Evolutionary conservation across 2,113 vertebrate genomes (phyloP), one percentile per base, ranked within the genome.

Genomic region (Equus quagga): DNA sequence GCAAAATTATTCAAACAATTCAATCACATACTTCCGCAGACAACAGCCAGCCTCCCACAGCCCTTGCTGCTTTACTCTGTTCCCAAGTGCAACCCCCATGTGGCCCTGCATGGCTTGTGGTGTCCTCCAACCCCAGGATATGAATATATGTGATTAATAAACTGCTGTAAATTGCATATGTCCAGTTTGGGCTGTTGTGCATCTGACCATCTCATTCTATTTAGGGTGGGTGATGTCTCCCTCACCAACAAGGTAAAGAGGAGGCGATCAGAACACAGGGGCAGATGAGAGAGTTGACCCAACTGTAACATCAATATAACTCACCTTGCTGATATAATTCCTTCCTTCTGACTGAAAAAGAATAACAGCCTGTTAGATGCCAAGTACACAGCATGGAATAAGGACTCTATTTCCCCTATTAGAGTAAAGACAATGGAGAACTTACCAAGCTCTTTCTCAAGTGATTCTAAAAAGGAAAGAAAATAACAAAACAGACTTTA

Each of bases 401-500:
- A 65, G n/a, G 65, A n/a, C 36, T 89, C 31, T 41, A 41, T 6
- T 65, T 93, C 49, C 3, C 69, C 8, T 19, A 18, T 51, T 19
- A 78, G 24, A 56, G 17, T 26, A 84, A 84, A 91, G 51, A 76
- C 70, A 89, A 44, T 19, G 8, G n/a, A 81, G 33, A 81, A 92
- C 58, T 97, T 94, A 92, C 91, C 56, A 69, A 96, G 88, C 8
- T 97, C 94, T 24, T 24, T 60, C 10, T 49, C 2, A 3, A 89
- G 0, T 6, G 2, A 14, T 46, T 94, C 94, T 96, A 67, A 91
- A 94, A 95, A 88, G n/a, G 41, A 92, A 88, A 88, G 11, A 46
- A 93, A 89, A 79, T 44, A 79, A 54, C 15, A 92, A 78, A 94
- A 76, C 7, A 75, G 41, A 70, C 54, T 92, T 89, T 86, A 65